These are phyloP conservation scores for Morbakka virulenta DNA, from an alignment of 30 jellyfish, hydroid and myxozoan species.

Conservation along the genomic window DNA sequence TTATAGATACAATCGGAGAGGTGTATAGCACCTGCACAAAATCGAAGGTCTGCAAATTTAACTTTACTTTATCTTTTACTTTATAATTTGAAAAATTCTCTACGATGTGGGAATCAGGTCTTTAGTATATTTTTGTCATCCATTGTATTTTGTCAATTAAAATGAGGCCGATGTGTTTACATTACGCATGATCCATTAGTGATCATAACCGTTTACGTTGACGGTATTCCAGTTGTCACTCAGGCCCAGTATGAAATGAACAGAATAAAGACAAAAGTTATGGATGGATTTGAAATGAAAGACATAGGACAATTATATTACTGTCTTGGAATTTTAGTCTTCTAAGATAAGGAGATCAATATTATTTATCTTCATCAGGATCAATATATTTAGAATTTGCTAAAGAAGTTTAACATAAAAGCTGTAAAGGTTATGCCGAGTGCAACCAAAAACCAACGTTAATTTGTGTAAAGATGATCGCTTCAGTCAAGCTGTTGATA, in stretches of 20 bases:
- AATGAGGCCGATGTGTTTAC: slow-evolving; percentile 2
- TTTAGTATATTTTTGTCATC: neutral
- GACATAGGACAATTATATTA: slow-evolving; percentile 32
- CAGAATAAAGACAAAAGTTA: too few species aligned
- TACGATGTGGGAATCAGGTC: slow-evolving; percentile 39
- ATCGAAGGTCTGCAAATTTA: neutral
- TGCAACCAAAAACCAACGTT: neutral
- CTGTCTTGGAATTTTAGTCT: slow-evolving; percentile 9
- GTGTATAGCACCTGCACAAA: neutral
- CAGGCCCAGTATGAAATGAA: neutral
- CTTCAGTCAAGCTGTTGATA: neutral
- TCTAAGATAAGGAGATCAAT: neutral
- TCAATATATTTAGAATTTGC: neutral
- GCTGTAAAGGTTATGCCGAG: neutral
- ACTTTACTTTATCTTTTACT: slow-evolving; percentile 2
- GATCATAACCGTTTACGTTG: neutral
- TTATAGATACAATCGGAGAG: slow-evolving; percentile 38
- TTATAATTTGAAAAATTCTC: slow-evolving; percentile 33
- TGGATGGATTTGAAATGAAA: slow-evolving; percentile 3
- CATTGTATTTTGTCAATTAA: neutral
- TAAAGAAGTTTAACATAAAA: too few species aligned
- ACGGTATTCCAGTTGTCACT: neutral
- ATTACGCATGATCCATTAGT: neutral
- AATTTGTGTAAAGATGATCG: slow-evolving; percentile 9
- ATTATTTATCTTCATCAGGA: slow-evolving; percentile 6